Evolutionary conservation across 2,797 vertebrate genomes (phyloP), one percentile per base, ranked within the genome.

Genomic region (Toxotes lorentzi): DNA sequence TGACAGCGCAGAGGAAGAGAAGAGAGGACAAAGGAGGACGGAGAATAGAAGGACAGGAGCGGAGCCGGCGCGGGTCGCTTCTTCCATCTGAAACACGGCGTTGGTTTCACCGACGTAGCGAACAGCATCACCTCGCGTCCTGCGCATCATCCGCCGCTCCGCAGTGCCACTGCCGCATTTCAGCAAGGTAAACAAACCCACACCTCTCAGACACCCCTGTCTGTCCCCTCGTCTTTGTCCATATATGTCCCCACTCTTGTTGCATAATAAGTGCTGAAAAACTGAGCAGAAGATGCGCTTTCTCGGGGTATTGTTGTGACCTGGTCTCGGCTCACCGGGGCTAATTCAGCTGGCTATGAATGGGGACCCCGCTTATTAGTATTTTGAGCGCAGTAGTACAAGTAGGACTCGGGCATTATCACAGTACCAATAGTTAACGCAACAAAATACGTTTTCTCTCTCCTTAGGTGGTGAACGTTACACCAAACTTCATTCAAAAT

Each of bases 131-230:
- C 21, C 59, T 48, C 76, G 61, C 73, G 53, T 68, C 75, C 85
- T 85, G 84, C 82, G 81, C 85, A 86, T 68, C 57, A 45, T 58
- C 76, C 59, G 51, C 68, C 62, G 73, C 73, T 80, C 78, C 79
- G 79, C 83, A 79, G 66, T 84, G 47, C 78, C 16, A 47, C 85
- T 67, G 56, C 58, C 47, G 70, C 79, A 78, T 76, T 76, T 9
- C 54, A 10, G 41, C 45, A 34, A 92, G 94, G 94, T 94, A 93
- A 93, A 90, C 73, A 80, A 57, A 48, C 72, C 59, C 16, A 23
- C 66, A 59, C 40, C 67, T 79, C 23, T 23, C 21, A 4, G n/a
- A 38, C 73, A 11, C 40, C 8, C 12, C 5, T 2, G 1, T 19
- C 5, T 7, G 5, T 48, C 27, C 10, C 17, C 5, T 27, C 10